Base-by-base conservation (phyloP, 2,888 invertebrate genomes). In the Diaprepes abbreviatus region DNA sequence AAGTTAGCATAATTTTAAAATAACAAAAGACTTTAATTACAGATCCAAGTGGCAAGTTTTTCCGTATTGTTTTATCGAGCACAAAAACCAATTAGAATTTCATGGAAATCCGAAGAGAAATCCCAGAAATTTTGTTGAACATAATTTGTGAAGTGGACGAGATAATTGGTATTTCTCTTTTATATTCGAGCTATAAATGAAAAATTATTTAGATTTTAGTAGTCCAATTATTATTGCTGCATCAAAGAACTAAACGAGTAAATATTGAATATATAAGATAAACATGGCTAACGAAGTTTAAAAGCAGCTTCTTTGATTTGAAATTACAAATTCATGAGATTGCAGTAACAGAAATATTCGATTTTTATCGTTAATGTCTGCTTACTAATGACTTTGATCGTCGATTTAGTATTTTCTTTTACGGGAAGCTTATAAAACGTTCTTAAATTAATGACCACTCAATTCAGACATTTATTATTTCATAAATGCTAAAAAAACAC, bases 141-240 rank as follows among this genome's bases (percentile, higher is more conserved):
- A 36, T 66, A 66, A 66, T 59, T 66, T 66, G 66, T 14, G 52
- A 52, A 58, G 58, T 59, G 59, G 59, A 52, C 58, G 33, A 65
- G 58, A 59, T 66, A 66, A 66, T 66, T 66, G 66, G 66, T 48
- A 66, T 66, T 66, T 66, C 48, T 50, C 52, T 36, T 59, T 66
- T 40, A 38, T 66, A 50, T 36, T 50, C 52, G 31, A 17, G 59
- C 52, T 50, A 59, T 58, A 59, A 58, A 66, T 59, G 58, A 28
- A 58, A 33, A 59, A 19, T 33, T 59, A 40, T 52, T 59, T 16
- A 40, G 48, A 43, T 48, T 65, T 60, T 33, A 48, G 17, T 24
- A 19, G 19, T 33, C 16, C 55, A 55, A 48, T 33, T 57, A 38
- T 19, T 57, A 62, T 63, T 68, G 35, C 48, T 35, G 63, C 57